Conservation (phyloP, 1,140 invertebrate genomes). For the Pseudomyrmex sp. region DNA sequence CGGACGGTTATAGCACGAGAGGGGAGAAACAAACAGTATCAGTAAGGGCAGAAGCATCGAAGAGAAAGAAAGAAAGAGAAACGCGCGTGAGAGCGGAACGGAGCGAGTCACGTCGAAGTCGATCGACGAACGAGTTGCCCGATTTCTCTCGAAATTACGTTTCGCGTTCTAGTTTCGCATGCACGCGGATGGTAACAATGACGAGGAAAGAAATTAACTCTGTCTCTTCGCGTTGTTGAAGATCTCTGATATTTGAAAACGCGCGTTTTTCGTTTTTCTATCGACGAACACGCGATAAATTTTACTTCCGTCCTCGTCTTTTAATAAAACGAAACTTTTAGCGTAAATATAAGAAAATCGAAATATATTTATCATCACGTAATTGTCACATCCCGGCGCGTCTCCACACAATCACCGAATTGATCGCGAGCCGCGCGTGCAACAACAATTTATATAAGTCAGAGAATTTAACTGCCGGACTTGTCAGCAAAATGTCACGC, state of each 20-base stretch:
- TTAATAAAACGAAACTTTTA: not conserved
- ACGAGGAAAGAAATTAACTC: conserved; percentile 4
- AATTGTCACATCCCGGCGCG: conserved; percentile 23
- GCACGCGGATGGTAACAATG: conserved; percentile 14
- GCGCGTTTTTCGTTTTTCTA: not conserved
- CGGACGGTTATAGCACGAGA: conserved; percentile 60
- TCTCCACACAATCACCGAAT: conserved; percentile 31
- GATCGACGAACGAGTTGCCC: conserved; percentile 71
- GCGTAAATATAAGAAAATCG: not conserved
- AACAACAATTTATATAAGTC: conserved; percentile 64
- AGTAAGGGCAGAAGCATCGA: not conserved
- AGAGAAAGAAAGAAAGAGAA: conserved; percentile 21
- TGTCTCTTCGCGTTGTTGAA: not conserved
- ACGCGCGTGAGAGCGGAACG: conserved; percentile 29
- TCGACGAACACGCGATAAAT: conserved; percentile 11
- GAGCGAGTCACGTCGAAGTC: conserved; percentile 69
- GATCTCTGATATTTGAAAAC: not conserved
- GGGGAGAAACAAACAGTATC: not conserved
- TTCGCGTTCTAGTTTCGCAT: conserved; percentile 63
- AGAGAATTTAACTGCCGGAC: conserved; percentile 57
- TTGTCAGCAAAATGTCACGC: conserved; percentile 51
- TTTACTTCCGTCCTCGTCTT: not conserved
- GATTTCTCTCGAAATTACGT: conserved; percentile 74
- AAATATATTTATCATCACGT: conserved; percentile 22
- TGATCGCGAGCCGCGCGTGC: not conserved